Percentiles rank a stretch among this genome's conserved stretches.
Conservation (phyloP, 2,113 vertebrate species). For the Paramormyrops kingsleyae region DNA sequence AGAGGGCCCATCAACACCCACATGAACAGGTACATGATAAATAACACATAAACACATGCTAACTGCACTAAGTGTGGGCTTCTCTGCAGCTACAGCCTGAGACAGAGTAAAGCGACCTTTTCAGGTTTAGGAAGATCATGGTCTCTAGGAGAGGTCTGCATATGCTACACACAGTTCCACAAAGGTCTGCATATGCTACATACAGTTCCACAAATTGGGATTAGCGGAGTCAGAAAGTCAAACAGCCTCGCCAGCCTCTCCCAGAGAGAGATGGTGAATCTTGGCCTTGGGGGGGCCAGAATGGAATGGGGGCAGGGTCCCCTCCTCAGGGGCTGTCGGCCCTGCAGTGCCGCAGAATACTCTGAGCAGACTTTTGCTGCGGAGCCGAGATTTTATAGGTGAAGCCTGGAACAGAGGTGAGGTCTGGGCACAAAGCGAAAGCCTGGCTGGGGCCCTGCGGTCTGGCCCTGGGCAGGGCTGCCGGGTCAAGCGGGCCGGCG, state of each 20-base stretch:
- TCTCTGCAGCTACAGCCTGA: background rate
- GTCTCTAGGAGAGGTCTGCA: background rate
- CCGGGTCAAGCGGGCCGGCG: conserved; percentile 25
- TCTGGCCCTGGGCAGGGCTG: background rate
- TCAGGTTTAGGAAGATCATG: background rate
- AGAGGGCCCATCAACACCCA: background rate
- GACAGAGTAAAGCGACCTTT: background rate
- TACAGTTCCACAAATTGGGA: background rate
- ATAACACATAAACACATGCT: background rate
- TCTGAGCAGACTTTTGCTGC: conserved; percentile 70
- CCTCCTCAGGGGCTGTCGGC: background rate
- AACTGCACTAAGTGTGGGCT: background rate
- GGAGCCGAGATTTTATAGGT: conserved; percentile 46
- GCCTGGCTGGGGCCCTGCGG: background rate
- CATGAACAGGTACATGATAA: background rate
- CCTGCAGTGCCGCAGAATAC: conserved; percentile 68
- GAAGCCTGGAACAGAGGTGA: background rate
- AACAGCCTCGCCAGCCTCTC: conserved; percentile 67
- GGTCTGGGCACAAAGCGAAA: conserved; percentile 7
- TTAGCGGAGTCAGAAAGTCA: conserved; percentile 39
- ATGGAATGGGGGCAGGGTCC: conserved; percentile 31
- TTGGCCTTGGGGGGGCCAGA: conserved; percentile 43
- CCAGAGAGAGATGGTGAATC: conserved; percentile 68
- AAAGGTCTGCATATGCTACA: background rate
- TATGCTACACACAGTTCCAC: background rate